These are phyloP conservation scores for Porites australiensis DNA, from an alignment of 64 coral and sea anemone genomes.

Conservation along the genomic window DNA sequence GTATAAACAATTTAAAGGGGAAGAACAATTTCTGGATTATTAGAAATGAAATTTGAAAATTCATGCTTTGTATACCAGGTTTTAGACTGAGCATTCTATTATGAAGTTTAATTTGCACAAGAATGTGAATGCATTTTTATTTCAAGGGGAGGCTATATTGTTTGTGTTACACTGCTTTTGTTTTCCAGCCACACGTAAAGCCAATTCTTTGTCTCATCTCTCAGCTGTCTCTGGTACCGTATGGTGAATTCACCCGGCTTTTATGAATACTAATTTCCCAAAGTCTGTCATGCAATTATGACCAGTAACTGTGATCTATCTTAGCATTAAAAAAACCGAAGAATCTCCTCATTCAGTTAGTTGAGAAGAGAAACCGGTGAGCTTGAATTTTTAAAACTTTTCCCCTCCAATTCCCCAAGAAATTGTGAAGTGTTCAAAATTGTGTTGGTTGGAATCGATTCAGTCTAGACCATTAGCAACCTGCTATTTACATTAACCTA, in stretches of 20 bases:
- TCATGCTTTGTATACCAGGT: not conserved
- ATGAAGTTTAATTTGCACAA: not conserved
- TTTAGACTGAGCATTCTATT: not conserved
- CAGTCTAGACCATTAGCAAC: not conserved
- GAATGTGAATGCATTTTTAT: not conserved
- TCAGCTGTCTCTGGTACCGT: not conserved
- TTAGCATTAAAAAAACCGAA: not conserved
- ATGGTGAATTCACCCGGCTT: not conserved
- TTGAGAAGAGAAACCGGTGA: not conserved
- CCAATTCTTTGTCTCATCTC: constrained; percentile 15
- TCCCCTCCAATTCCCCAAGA: not conserved
- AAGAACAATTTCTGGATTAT: not conserved
- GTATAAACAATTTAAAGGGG: no score
- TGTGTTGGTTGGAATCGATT: not conserved
- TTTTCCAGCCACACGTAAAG: not conserved
- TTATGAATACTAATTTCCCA: constrained; percentile 29
- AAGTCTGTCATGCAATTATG: not conserved
- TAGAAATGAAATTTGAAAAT: not conserved
- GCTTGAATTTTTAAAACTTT: not conserved
- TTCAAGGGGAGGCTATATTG: constrained; percentile 5
- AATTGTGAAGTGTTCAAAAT: not conserved
- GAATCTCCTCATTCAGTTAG: not conserved
- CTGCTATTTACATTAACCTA: not conserved
- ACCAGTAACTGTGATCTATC: not conserved
- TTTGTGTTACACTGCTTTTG: constrained; percentile 7